Base-by-base conservation (phyloP, 2,113 vertebrate species). In the Tenebrosternarchus preto region DNA sequence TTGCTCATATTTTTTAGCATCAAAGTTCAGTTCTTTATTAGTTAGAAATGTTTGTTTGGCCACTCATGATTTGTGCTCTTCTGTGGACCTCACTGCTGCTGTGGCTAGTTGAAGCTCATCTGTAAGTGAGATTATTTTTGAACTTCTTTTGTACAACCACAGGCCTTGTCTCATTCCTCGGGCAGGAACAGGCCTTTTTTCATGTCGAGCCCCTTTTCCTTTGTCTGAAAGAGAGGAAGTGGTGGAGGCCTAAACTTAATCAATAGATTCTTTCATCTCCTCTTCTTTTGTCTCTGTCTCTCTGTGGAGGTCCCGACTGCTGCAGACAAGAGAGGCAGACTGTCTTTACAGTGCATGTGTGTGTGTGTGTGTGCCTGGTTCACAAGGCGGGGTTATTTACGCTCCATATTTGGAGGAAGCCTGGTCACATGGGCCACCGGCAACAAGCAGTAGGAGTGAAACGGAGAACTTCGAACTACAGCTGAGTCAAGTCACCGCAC, bases 341-440 rank as follows among this genome's bases (percentile, higher is more conserved):
- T 33, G 69, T 33, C 39, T 63, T 36, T 24, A 71, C 39, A 4
- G 71, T 43, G 19, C 20, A 43, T 60, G 64, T 60, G 53, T 55
- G n/a, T 63, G 53, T 25, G 25, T 63, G 68, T 76, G 2, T 71
- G 59, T 83, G 84, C 74, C 87, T 86, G 83, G 85, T 88, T 88
- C 77, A 78, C 82, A 25, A 90, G 92, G 88, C 87, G 91, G 90
- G 88, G 87, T 43, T 50, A 17, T 46, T 50, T 57, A 67, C 74
- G 20, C 84, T 91, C 92, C 91, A 91, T 92, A 91, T 93, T 91
- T 90, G 92, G 90, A 81, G 83, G 63, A 78, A 81, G 78, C 66
- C 82, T 81, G 81, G 89, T 93, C 92, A 91, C 91, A 91, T 92
- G 91, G 39, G 59, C 78, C 64, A 84, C 85, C 88, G 82, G 89